These are phyloP conservation scores for Nephrotoma guestfalica DNA, from an alignment of 2,888 invertebrate species.

Conservation along the genomic window DNA sequence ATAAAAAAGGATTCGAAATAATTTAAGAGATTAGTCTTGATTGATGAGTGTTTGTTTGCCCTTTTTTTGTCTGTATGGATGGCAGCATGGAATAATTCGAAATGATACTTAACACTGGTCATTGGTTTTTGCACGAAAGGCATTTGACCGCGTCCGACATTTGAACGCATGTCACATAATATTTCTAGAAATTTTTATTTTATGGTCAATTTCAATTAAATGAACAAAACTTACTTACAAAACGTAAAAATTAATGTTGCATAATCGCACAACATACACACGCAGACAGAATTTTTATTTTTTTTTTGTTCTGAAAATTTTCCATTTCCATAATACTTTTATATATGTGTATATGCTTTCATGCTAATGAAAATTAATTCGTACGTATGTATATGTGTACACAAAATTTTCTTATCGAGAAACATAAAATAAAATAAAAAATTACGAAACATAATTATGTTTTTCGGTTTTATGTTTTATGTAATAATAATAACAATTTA, in stretches of 20 bases:
- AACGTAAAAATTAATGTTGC: background rate
- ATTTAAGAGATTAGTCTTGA: background rate
- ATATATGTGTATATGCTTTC: background rate
- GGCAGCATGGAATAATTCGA: background rate
- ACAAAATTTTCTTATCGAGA: background rate
- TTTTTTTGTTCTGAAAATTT: background rate
- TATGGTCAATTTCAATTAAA: background rate
- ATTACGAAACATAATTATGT: background rate
- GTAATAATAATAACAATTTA: background rate
- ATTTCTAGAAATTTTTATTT: background rate
- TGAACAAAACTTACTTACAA: background rate
- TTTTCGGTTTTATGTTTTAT: background rate
- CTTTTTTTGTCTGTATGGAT: background rate
- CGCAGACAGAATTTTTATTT: background rate
- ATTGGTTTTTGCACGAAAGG: background rate
- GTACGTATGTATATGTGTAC: background rate
- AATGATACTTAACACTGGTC: background rate
- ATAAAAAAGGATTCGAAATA: background rate
- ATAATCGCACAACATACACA: background rate
- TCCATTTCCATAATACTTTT: background rate
- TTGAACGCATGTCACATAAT: background rate
- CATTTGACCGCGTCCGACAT: background rate
- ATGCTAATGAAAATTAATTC: background rate
- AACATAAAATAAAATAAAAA: background rate
- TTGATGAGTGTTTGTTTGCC: background rate